Conservation (phyloP, 2,888 invertebrate genomes). For the Synergus laeviventris region DNA sequence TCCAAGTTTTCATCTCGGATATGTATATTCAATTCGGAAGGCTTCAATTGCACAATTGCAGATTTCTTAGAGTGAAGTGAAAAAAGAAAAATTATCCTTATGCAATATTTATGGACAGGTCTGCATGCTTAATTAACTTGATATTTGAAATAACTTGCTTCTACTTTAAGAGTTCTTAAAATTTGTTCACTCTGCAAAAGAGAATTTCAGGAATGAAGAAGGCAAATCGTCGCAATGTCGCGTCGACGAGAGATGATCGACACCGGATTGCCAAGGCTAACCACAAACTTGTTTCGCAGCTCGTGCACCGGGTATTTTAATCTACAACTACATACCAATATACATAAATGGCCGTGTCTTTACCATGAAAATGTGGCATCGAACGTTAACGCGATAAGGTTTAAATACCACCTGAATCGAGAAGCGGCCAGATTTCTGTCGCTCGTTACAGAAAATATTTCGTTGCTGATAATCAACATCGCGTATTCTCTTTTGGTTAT, state of each 20-base stretch:
- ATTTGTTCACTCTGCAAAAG: background rate
- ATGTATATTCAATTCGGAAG: no score
- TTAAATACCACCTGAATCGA: constrained; percentile 32
- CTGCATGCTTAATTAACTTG: background rate
- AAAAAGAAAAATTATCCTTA: background rate
- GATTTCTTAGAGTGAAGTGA: no score
- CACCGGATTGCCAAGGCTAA: constrained; percentile 38
- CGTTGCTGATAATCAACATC: constrained; percentile 15
- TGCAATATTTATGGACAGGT: background rate
- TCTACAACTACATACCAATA: constrained; percentile 27
- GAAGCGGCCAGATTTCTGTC: constrained; percentile 15
- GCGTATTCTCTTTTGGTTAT: constrained; percentile 17
- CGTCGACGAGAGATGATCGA: constrained; percentile 32
- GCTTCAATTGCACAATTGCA: no score
- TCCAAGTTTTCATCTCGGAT: background rate
- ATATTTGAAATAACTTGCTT: background rate
- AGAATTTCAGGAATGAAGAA: constrained; percentile 34
- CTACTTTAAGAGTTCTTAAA: background rate
- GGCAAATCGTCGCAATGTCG: constrained; percentile 28
- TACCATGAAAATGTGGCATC: constrained; percentile 34
- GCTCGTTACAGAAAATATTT: constrained; percentile 26
- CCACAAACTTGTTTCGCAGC: constrained; percentile 39
- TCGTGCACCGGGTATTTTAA: constrained; percentile 30
- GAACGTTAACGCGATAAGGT: constrained; percentile 32
- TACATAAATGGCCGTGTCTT: constrained; percentile 40